A percentile compares a stretch with the other conserved stretches of the same genome.
Evolutionary conservation across 2,888 invertebrate species (phyloP).

Genomic region (Acleris holmiana): DNA sequence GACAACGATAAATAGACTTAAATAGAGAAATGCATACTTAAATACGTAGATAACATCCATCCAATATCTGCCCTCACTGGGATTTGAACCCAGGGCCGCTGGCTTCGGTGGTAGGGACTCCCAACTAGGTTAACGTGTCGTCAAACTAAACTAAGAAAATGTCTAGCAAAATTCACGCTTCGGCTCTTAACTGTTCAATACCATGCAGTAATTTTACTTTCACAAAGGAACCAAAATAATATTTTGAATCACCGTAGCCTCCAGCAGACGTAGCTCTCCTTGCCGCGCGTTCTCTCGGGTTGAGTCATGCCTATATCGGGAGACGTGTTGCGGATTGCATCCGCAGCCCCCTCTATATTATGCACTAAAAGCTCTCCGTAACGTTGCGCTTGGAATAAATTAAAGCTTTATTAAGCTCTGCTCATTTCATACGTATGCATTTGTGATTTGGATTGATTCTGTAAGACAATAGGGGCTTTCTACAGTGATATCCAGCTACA

Average conservation of each 20-base stretch:
- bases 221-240: neutral
- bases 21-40: too few relatives aligned
- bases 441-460: neutral
- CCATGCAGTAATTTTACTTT: neutral
- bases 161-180: too few relatives aligned
- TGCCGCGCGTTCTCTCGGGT: conserved; percentile 13
- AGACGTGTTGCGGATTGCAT: conserved; percentile 21
- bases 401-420: conserved; percentile 16
- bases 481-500: too few relatives aligned
- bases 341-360: conserved; percentile 17
- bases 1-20: too few relatives aligned
- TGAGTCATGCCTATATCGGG: conserved; percentile 40
- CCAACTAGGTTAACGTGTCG: too few relatives aligned
- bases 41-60: too few relatives aligned
- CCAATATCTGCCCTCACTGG: too few relatives aligned
- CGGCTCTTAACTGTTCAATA: too few relatives aligned
- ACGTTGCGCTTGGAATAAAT: conserved; percentile 21
- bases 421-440: neutral
- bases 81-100: too few relatives aligned
- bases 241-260: neutral
- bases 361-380: conserved; percentile 4
- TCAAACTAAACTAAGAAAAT: too few relatives aligned
- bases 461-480: too few relatives aligned
- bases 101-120: too few relatives aligned
- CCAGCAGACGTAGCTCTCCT: conserved; percentile 1